Evolutionary conservation across 1,140 invertebrate species (phyloP).

Genomic region (Batillaria attramentaria): DNA sequence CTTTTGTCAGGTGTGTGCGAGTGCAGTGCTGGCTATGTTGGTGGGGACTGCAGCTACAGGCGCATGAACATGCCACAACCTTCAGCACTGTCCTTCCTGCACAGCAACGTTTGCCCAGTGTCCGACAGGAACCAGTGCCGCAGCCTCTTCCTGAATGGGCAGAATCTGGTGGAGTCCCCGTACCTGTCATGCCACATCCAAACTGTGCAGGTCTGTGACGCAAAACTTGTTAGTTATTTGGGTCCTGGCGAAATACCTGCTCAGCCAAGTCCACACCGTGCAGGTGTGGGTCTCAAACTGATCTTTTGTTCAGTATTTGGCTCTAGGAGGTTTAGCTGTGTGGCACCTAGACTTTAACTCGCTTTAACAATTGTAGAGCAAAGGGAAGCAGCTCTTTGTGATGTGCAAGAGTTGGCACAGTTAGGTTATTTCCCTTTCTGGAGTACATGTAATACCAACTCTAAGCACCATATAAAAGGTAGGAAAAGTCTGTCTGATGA

Average conservation of each 20-base stretch:
- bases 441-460: no score
- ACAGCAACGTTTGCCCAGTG: slow-evolving; percentile 5
- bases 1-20: slow-evolving; percentile 22
- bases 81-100: not conserved
- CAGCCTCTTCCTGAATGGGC: not conserved
- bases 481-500: no score
- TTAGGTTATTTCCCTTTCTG: no score
- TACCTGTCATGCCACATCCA: slow-evolving; percentile 24
- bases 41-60: slow-evolving; percentile 19
- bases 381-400: no score
- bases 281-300: not conserved
- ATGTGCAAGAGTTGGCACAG: no score
- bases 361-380: no score
- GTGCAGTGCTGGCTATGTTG: slow-evolving; percentile 27
- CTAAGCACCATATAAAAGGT: no score
- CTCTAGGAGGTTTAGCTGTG: not conserved
- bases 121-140: not conserved
- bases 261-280: no score
- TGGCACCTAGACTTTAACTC: not conserved
- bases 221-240: no score
- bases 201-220: slow-evolving; percentile 13
- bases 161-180: slow-evolving; percentile 15
- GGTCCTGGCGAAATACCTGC: no score
- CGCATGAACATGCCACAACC: slow-evolving; percentile 5
- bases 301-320: not conserved